Evolutionary conservation across 2,797 vertebrate species (phyloP).

Genomic region (Neostethus bicornis): DNA sequence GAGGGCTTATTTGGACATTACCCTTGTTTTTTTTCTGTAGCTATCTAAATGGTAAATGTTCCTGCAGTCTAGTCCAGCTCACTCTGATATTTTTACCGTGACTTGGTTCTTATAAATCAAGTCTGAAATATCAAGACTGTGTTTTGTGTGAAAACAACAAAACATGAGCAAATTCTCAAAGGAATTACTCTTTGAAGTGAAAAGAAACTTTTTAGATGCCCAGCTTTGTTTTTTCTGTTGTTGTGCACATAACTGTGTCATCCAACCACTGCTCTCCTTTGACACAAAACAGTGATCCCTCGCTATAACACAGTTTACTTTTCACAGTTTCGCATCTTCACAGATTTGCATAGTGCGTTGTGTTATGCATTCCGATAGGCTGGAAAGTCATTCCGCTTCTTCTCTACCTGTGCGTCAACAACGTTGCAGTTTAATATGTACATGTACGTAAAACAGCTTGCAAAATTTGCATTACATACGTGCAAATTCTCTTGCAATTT

Average conservation of each 20-base stretch:
- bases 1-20: neutral
- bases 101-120: neutral
- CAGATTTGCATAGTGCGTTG: too few relatives aligned
- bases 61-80: neutral
- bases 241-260: constrained; percentile 18
- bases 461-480: too few relatives aligned
- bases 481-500: too few relatives aligned
- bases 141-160: neutral
- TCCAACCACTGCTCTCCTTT: too few relatives aligned
- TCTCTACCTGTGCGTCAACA: too few relatives aligned
- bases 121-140: neutral
- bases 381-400: too few relatives aligned
- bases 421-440: too few relatives aligned
- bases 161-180: constrained; percentile 21
- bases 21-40: neutral
- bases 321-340: too few relatives aligned
- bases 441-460: too few relatives aligned
- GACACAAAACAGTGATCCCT: too few relatives aligned
- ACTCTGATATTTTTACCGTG: neutral
- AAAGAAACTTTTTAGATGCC: constrained; percentile 19
- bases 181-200: constrained; percentile 32
- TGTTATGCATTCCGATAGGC: too few relatives aligned
- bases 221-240: constrained; percentile 11
- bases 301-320: too few relatives aligned
- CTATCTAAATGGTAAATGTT: neutral